Base-by-base conservation (phyloP, 2,113 vertebrate genomes). In the Vombatus ursinus region DNA sequence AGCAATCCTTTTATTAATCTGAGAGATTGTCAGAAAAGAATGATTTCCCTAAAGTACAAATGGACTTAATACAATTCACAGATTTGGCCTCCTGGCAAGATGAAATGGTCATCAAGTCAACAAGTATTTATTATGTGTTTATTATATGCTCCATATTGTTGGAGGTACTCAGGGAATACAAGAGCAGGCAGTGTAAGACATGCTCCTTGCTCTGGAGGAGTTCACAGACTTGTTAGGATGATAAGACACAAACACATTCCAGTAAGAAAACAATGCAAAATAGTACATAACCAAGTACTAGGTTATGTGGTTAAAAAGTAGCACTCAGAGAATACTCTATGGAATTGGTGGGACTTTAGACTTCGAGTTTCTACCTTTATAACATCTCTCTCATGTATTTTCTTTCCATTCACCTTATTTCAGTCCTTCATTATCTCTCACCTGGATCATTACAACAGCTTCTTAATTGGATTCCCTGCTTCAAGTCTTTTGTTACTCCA, bases 111-210 rank as follows among this genome's bases (percentile, higher is more conserved):
- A 84, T 84, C 90, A 96, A 92, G 54, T 96, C 94, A 97, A 61
- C 91, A 97, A 97, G 94, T 96, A 93, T 94, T 96, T 96, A 92
- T 52, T 96, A 92, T 96, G 94, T 92, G 95, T 50, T 89, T 97
- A 89, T 94, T 95, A 94, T 89, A 37, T 96, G 37, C 50, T 91
- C 94, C 94, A 96, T 94, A 96, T 92, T 96, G 53, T 94, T 96
- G 53, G 92, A 96, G 95, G 90, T 9, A 23, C 31, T 96, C 84
- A 50, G 24, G 89, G 92, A 44, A 94, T 93, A 95, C 52, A 97
- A 97, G 96, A 95, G 93, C 92, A 95, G 52, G 96, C 50, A 77
- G 26, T 91, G 77, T 92, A 90, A 95, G 50, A 57, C 49, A 91
- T 90, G 23, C 77, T 97, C 93, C 93, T 44, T 44, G 19, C 94